Percentiles rank a stretch among this genome's conserved stretches.
Conservation (phyloP, 92 coral and sea anemone species). For the Epizoanthus fatuus region DNA sequence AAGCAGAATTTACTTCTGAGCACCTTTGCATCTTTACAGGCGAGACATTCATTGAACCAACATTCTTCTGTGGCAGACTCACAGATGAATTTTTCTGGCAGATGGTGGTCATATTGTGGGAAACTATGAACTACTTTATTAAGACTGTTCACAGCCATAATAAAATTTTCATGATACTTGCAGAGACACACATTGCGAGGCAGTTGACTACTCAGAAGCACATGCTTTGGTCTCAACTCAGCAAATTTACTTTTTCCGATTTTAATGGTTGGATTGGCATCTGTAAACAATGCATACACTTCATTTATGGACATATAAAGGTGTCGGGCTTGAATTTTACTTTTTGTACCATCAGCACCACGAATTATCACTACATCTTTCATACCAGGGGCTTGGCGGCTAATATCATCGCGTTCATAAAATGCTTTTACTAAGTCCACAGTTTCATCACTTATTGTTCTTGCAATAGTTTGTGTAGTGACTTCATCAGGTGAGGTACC, state of each 20-base stretch:
- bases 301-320: constrained; percentile 45
- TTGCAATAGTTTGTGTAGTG: constrained; percentile 49
- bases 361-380: constrained; percentile 52
- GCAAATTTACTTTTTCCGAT: constrained; percentile 47
- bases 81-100: constrained; percentile 54
- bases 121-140: constrained; percentile 49
- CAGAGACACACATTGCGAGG: constrained; percentile 58
- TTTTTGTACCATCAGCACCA: constrained; percentile 56
- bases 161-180: constrained; percentile 49
- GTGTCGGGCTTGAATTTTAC: constrained; percentile 52
- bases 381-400: constrained; percentile 61
- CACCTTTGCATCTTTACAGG: constrained; percentile 51
- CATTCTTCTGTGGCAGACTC: constrained; percentile 63
- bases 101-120: constrained; percentile 65
- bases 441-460: constrained; percentile 48
- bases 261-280: constrained; percentile 48
- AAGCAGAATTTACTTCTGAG: constrained; percentile 48
- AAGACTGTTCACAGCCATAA: constrained; percentile 61
- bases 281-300: constrained; percentile 51
- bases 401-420: constrained; percentile 43
- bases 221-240: constrained; percentile 55
- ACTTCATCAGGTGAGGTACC: constrained; percentile 54
- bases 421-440: constrained; percentile 43
- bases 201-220: constrained; percentile 57
- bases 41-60: constrained; percentile 57